Base-by-base conservation (phyloP, 2,888 invertebrate species). In the Calliopum simillimum region DNA sequence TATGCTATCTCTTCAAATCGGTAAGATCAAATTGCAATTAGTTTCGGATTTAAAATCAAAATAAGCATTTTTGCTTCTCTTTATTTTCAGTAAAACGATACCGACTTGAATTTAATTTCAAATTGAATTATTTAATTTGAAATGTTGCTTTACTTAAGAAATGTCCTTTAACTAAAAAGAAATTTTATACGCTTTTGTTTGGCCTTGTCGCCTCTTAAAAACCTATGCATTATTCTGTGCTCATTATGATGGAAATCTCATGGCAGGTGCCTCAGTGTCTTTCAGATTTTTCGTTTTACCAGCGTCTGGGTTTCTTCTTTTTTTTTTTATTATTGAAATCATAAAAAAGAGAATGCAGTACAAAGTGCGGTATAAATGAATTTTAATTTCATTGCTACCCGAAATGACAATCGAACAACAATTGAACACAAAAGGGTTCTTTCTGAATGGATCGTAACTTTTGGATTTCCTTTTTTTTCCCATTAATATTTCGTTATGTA, bases 261-360 rank as follows among this genome's bases (percentile, higher is more conserved):
- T 71, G 74, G 74, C 74, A 74, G 73, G 74, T 74, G 74, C 70
- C 71, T 51, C 21, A 70, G 70, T 67, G 70, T 70, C 70, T 72
- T 74, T 71, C 68, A 66, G 66, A 72, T 66, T 72, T 68, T 66
- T 33, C 55, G 44, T 61, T 55, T 65, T 3, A 41, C 19, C 41
- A 49, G 47, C 25, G 44, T 68, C 61, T 72, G 11, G 46, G 63
- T 55, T 53, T 53, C 62, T 71, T 70, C 68, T 21, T 68, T 68
- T 72, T 69, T 55, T 53, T 53, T 65, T 71, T 70, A 68, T 21
- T 68, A 70, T 72, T 69, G 63, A 74, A 74, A 72, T 68, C 58
- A 62, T 67, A 72, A 64, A 68, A 68, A 66, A 70, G 62, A 51
- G 63, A 74, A 71, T 71, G 68, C 72, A 72, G 66, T 72, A 71